A percentile compares a stretch with the other conserved stretches of the same genome.
phyloP scores from a whole-genome alignment of 2,888 invertebrate species.

The Pachymerium ferrugineum region DNA sequence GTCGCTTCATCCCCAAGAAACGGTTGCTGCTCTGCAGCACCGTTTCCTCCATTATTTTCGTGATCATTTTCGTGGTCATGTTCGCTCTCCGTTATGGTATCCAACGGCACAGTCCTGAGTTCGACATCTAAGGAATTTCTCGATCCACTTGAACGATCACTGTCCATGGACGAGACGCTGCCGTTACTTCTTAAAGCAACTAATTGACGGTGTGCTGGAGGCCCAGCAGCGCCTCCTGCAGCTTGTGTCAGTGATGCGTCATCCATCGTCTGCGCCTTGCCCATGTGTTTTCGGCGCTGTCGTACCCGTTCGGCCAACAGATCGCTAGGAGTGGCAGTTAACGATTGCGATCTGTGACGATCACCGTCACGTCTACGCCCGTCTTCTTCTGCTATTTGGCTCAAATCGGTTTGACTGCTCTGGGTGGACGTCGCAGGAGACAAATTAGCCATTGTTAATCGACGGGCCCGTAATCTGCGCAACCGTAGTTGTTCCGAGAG shows the following conservation, averaged over 20 bases:
- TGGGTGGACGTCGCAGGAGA: slow-evolving; percentile 35
- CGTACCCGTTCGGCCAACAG: slow-evolving; percentile 18
- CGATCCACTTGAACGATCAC: neutral
- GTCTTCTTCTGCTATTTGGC: slow-evolving; percentile 20
- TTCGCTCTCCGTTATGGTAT: slow-evolving; percentile 35
- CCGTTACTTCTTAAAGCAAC: slow-evolving; percentile 25
- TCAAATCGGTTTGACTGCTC: slow-evolving; percentile 34
- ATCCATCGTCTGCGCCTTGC: slow-evolving; percentile 29
- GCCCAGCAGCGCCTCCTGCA: neutral
- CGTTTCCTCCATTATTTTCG: neutral
- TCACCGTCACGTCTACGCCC: neutral
- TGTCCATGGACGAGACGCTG: neutral
- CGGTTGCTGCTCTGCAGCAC: neutral
- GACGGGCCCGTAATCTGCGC: slow-evolving; percentile 40
- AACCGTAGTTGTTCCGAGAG: slow-evolving; percentile 40
- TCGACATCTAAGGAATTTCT: slow-evolving; percentile 35
- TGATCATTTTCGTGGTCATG: slow-evolving; percentile 32
- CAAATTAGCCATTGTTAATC: slow-evolving; percentile 40
- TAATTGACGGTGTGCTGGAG: neutral
- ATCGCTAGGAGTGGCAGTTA: slow-evolving; percentile 8
- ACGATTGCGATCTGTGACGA: slow-evolving; percentile 20
- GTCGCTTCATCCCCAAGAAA: slow-evolving; percentile 4
- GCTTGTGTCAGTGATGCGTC: neutral
- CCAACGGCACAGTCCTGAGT: slow-evolving; percentile 31
- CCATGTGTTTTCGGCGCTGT: slow-evolving; percentile 29